phyloP scores from a whole-genome alignment of 2,113 vertebrate genomes.

The Tychaedon coryphoeus region DNA sequence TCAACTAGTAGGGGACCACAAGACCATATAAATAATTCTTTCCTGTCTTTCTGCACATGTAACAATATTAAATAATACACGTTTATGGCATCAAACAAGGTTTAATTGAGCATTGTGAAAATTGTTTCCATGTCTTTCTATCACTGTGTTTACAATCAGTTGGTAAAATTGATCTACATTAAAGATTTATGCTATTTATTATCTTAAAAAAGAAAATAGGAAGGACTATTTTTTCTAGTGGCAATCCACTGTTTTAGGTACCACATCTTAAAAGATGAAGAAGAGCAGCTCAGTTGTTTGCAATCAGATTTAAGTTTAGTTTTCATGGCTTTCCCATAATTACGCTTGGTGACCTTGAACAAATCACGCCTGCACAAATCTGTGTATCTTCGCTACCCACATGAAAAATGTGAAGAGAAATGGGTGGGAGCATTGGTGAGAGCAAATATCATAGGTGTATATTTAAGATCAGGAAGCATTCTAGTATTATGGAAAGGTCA shows the following conservation, averaged over 20 bases:
- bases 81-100: neutral
- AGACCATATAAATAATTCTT: neutral
- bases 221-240: neutral
- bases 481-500: neutral
- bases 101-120: neutral
- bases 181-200: neutral
- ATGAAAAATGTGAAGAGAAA: neutral
- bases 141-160: neutral
- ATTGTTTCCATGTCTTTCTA: neutral
- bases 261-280: neutral
- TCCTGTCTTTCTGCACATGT: neutral
- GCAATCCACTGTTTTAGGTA: neutral
- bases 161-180: neutral
- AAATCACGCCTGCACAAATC: neutral
- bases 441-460: neutral
- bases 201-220: neutral
- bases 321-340: neutral
- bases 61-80: neutral
- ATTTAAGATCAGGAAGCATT: neutral
- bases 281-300: neutral
- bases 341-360: neutral
- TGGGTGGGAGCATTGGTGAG: neutral
- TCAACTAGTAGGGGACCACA: fast-evolving
- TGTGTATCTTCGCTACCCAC: neutral
- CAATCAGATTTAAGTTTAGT: neutral